Evolutionary conservation across 2,113 vertebrate species (phyloP), one percentile per base, ranked within the genome.

Genomic region (Notothenia rossii): DNA sequence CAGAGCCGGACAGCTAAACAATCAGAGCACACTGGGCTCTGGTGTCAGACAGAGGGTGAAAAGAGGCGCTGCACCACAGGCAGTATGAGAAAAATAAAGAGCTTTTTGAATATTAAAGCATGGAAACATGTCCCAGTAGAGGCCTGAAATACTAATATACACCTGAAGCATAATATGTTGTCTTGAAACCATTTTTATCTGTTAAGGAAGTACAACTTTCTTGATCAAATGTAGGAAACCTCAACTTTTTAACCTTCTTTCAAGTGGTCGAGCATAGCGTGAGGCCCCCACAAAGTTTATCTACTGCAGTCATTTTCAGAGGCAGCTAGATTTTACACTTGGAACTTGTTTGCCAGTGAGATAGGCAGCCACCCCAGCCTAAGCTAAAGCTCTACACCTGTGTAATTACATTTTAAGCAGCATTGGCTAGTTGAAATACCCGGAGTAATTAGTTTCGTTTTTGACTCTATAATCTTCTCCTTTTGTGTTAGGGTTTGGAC

Each of bases 371-470:
- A 65, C 76, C 63, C 61, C 51, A 15, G 81, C 75, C 68, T 86
- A 78, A 66, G 89, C 79, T 79, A 79, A 77, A 77, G 77, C 82
- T 89, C 87, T 93, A 91, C 92, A 88, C 85, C 87, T 88, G 81
- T 92, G 86, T 91, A 90, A 94, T 94, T 92, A 87, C 88, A 89
- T 91, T 93, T 91, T 93, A 91, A 92, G 88, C 90, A 86, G 91
- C 84, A 66, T 55, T 89, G 88, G 87, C 88, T 89, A 81, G 86
- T 91, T 90, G 87, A 92, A 91, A 94, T 94, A 91, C 91, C 91
- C 88, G n/a, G 4, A 90, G 82, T 92, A 93, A 92, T 94, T 91
- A 90, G 89, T 90, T 93, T 89, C 85, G 80, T 90, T 92, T 94
- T 91, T 90, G 90, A 91, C 90, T 90, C 87, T 88, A 86, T 90